phyloP scores from a whole-genome alignment of 2,888 invertebrate genomes.

The Invenusta paracnida region DNA sequence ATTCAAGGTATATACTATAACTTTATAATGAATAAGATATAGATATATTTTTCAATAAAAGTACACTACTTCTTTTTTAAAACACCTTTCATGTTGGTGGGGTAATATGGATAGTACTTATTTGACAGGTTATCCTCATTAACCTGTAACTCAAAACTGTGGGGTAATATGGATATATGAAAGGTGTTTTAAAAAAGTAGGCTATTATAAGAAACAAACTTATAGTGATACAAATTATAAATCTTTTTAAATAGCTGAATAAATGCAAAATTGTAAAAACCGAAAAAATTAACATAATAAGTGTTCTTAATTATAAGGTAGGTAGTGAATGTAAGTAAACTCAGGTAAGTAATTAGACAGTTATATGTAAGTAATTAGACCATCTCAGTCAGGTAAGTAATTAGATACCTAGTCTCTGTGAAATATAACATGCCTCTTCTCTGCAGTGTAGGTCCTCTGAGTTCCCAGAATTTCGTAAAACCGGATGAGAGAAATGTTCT shows the following conservation, averaged over 20 bases:
- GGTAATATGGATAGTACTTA: not conserved
- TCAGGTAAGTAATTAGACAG: not conserved
- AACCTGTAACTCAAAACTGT: not conserved
- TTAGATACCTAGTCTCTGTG: no score
- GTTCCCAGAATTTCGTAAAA: no score
- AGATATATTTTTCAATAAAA: not conserved
- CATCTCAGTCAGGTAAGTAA: no score
- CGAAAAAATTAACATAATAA: not conserved
- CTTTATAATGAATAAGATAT: not conserved
- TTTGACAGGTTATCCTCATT: not conserved
- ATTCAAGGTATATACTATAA: no score
- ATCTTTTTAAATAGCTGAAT: not conserved
- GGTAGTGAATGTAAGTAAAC: not conserved
- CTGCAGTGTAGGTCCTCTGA: no score
- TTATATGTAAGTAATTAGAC: no score
- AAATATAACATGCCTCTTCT: no score
- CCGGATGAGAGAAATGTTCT: no score
- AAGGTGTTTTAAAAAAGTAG: not conserved
- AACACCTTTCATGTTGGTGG: not conserved
- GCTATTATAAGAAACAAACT: not conserved
- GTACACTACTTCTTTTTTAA: not conserved
- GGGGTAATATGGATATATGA: not conserved
- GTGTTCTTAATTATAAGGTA: not conserved
- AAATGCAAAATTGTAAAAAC: not conserved
- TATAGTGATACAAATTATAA: no score